Evolutionary conservation across 53 echinoderm and acorn worm genomes (phyloP), one percentile per base, ranked within the genome.

Genomic region (Paracentrotus lividus): DNA sequence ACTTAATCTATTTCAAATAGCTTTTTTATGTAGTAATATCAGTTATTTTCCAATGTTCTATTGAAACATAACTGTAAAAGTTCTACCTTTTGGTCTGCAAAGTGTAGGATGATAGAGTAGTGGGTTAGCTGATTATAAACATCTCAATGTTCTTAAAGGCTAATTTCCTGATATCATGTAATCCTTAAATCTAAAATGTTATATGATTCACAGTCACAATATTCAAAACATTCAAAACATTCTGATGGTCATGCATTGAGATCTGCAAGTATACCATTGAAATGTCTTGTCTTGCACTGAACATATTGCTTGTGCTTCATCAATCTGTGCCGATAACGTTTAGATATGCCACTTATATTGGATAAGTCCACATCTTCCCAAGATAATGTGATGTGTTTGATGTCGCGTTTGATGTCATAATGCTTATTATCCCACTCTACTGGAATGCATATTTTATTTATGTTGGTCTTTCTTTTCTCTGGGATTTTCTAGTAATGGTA

Each of bases 371-470:
- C 72, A 72, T 72, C 72, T 72, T 72, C 36, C 16, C 72, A 7
- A 72, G 72, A 72, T 72, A 72, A 40, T 1, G 36, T 18, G 40
- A 38, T 72, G 72, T 72, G 18, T 36, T 72, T 40, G 40, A 38
- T 36, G 20, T 3, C 72, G 72, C 40, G 18, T 36, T 72, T 40
- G 40, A 38, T 36, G 20, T 3, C 72, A 36, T 72, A 3, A 72
- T 72, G 72, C 21, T 72, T 1, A 72, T 38, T 32, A 38, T 72
- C 26, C 49, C 47, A n/a, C n/a, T 8, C 47, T 49, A 81, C 81
- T 81, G 81, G 81, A 81, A 45, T 81, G 81, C 47, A 2, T 47
- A 81, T 47, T 81, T 72, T 81, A 27, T 47, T 45, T 44, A 81
- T 14, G 47, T 81, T 44, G 81, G 81, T 81, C 81, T 81, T 1